Conservation (phyloP, 2,113 vertebrate genomes). For the Trichomycterus rosablanca region DNA sequence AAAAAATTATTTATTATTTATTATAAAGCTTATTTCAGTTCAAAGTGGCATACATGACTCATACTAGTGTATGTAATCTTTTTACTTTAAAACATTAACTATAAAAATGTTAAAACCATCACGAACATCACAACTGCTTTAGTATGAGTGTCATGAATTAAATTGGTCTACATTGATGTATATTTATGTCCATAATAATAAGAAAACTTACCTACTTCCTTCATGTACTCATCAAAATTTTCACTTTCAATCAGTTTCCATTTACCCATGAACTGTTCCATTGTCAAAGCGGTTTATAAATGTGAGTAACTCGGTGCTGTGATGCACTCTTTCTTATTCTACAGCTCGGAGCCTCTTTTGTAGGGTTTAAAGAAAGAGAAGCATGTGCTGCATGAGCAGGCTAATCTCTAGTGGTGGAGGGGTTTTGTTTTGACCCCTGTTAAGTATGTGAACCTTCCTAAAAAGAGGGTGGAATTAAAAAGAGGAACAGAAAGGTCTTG, state of each 20-base stretch:
- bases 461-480: not conserved
- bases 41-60: too few species aligned
- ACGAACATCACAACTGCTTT: too few species aligned
- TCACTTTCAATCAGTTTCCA: constrained; percentile 75
- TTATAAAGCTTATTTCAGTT: too few species aligned
- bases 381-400: not conserved
- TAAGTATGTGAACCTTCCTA: not conserved
- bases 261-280: constrained; percentile 69
- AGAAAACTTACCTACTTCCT: constrained; percentile 68
- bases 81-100: too few species aligned
- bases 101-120: too few species aligned
- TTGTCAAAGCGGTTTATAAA: constrained; percentile 44
- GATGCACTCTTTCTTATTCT: not conserved
- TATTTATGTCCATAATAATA: not conserved
- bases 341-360: not conserved
- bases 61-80: too few species aligned
- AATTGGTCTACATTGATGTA: not conserved
- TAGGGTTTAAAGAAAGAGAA: constrained; percentile 3
- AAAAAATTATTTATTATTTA: too few species aligned
- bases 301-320: not conserved
- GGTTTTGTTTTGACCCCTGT: constrained; percentile 7
- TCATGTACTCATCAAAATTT: constrained; percentile 78
- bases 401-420: not conserved
- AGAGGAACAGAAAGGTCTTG: not conserved
- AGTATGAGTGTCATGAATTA: too few species aligned